Evolutionary conservation across 2,888 invertebrate species (phyloP), one percentile per base, ranked within the genome.

Genomic region (Clusia tigrina): DNA sequence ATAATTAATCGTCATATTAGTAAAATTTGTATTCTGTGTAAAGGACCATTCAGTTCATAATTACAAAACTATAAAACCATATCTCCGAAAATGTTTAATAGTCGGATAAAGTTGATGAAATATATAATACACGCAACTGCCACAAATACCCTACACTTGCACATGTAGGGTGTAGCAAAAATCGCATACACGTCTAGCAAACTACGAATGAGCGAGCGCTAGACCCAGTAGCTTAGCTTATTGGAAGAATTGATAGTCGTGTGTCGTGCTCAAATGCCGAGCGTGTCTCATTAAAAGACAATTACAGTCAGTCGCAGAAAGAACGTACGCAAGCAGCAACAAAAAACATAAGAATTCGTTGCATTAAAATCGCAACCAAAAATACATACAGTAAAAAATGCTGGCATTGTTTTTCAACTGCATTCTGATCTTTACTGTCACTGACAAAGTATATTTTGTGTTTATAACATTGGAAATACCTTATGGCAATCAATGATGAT

Each of bases 231-330:
- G 12, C 6, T 32, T 32, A 12, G 32, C 32, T 32, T 6, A 25
- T 55, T 37, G 55, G 12, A 22, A 60, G 51, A 72, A 74, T 74
- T 70, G 72, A 73, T 70, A 75, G 75, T 75, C 71, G 74, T 71
- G 74, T 73, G 75, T 76, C 76, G 77, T 75, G 77, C 74, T 69
- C 71, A 69, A 73, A 73, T 74, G 68, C 73, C 73, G 72, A 68
- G 74, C 77, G 73, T 76, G 77, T 77, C 77, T 77, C 77, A 76
- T 76, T 76, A 76, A 76, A 75, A 74, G 76, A 76, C 74, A 74
- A 75, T 75, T 75, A 77, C 74, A 20, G 22, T 42, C 18, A 42
- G n/a, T n/a, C 12, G 9, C 48, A 48, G 48, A 9, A 48, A 22
- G 22, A 48, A 48, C 15, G 22, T 22, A 48, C 18, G 2, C 20